Evolutionary conservation across 1,140 invertebrate genomes (phyloP), one percentile per base, ranked within the genome.

Genomic region (Drosophila novamexicana): DNA sequence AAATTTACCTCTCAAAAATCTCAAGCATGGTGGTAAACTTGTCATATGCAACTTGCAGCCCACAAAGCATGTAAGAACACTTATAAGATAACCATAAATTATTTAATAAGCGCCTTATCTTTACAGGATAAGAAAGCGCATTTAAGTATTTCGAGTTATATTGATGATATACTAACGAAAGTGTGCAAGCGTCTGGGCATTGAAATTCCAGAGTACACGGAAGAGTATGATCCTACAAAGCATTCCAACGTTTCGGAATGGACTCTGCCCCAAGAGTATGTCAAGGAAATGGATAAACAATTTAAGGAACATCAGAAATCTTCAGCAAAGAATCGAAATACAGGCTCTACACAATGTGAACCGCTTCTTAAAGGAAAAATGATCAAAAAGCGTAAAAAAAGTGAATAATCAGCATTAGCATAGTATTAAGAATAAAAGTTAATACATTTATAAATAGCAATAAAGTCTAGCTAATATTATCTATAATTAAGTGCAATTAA

Each of bases 11-110:
- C 92, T 99, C 16, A 94, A 96, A 69, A 96, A 96, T 29, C 97
- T 98, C 81, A 97, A 97, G 91, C 97, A 96, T 92, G 96, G 96
- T 47, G 96, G 98, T 53, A 97, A 96, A 93, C 93, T 99, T 50
- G 97, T 98, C 6, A 98, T 99, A 83, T 97, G 98, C 59, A 99
- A 99, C 93, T 94, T 99, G 36, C 99, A 99, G 93, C 95, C 97
- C 42, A 99, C 98, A 14, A 99, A 99, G 95, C 97, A 98, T 94
- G 97, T 97, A 94, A 95, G 94, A 93, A 62, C 1, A 50, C 14
- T 16, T 7, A 8, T 61, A 34, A 34, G 6, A 10, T 36, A 2
- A 4, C 5, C 22, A 22, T 36, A 3, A n/a, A 36, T 22, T 37
- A 39, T 49, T 54, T n/a, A 29, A 29, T 50, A n/a, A 10, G 10